Conservation (phyloP, 2,113 vertebrate species). For the Neopipo cinnamomea region DNA sequence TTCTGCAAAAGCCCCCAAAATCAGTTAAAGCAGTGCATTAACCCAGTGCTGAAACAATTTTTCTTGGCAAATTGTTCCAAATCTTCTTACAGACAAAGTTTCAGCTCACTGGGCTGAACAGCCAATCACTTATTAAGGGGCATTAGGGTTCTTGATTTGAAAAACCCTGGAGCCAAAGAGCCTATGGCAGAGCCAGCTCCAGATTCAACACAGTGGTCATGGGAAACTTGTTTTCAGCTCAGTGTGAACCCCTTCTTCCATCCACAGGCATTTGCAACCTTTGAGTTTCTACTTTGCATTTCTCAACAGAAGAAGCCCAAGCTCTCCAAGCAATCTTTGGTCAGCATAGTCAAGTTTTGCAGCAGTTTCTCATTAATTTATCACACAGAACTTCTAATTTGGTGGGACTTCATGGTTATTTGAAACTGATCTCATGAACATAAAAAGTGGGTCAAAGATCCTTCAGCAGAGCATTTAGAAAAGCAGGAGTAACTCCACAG, state of each 20-base stretch:
- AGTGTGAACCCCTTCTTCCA: not conserved
- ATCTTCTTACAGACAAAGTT: not conserved
- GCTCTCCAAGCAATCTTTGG: not conserved
- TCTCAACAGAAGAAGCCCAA: not conserved
- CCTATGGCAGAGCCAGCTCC: not conserved
- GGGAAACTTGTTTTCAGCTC: not conserved
- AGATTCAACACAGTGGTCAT: accelerated
- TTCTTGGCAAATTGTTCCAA: not conserved
- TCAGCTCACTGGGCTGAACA: not conserved
- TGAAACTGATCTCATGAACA: slow-evolving; percentile 7
- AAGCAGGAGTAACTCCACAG: not conserved
- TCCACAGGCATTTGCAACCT: not conserved
- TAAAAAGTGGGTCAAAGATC: not conserved
- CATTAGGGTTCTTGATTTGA: not conserved
- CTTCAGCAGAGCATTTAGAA: not conserved
- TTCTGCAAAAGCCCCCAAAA: not conserved
- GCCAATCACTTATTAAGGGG: not conserved
- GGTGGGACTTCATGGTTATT: not conserved
- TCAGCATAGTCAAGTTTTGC: not conserved
- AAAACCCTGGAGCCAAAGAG: not conserved
- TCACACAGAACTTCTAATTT: not conserved
- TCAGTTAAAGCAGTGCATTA: not conserved
- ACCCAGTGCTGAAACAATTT: not conserved
- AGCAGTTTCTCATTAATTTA: slow-evolving; percentile 16
- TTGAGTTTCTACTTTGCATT: not conserved